Base-by-base conservation (phyloP, 2,113 vertebrate species). In the Rhea pennata region DNA sequence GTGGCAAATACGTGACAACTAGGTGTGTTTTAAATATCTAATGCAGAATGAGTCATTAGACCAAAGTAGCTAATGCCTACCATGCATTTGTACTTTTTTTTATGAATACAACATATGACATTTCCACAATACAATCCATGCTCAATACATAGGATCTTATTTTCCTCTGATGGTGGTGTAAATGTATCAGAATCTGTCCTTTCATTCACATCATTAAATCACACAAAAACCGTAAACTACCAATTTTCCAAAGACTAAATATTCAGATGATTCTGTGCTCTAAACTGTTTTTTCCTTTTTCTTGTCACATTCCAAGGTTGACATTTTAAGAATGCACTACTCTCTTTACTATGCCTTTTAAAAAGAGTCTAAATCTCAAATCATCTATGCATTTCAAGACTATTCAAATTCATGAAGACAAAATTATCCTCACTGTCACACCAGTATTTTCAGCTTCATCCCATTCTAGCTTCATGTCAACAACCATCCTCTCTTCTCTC, bases 371-470 rank as follows among this genome's bases (percentile, higher is more conserved):
- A 95, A 96, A 84, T 84, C 95, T 96, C 77, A 96, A 91, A 88
- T 94, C 91, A 92, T 85, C 92, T 95, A 20, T 69, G 86, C 93
- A 91, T 93, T 96, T 97, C 88, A 95, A 92, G 86, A 94, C 96
- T 95, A 94, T 95, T 96, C 95, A 95, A 94, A 97, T 88, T 96
- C 84, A 92, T 85, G 88, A 96, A 92, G 87, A 76, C 92, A 96
- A 95, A 96, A 96, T 95, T 95, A 97, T 96, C 92, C 66, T 97
- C 73, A 82, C 95, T 97, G 96, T 96, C 95, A 95, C 74, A 96
- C 78, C 75, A 79, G 88, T 91, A 91, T 92, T 96, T 96, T 94
- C 93, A 95, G 66, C 93, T 93, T 96, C 77, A 95, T 92, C 77
- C 96, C 91, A 73, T 94, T 82, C 93, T 77, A 88, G 51, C 70